Percentiles rank a stretch among this genome's conserved stretches.
Conservation (phyloP, 2,113 vertebrate genomes). For the Poecilia latipinna region DNA sequence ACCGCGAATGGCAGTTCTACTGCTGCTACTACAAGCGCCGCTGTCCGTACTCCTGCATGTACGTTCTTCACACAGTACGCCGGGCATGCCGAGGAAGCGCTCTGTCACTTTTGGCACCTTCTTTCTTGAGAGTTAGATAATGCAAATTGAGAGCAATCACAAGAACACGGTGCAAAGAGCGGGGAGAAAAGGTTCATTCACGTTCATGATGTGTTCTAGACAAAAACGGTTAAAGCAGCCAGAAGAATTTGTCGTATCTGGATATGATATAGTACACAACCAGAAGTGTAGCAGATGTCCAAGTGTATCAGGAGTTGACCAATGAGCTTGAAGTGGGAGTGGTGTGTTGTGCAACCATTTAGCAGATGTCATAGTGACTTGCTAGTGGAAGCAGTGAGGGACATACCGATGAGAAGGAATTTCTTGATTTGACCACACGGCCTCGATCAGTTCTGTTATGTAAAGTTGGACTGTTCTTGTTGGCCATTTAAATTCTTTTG, state of each 20-base stretch:
- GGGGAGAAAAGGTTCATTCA: not conserved
- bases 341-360: no score
- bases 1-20: slow-evolving; percentile 98
- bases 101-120: not conserved
- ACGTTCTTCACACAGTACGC: slow-evolving; percentile 55
- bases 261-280: not conserved
- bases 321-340: not conserved
- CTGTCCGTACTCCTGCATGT: slow-evolving; percentile 96
- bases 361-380: no score
- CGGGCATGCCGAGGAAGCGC: not conserved
- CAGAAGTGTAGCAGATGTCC: no score
- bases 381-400: no score
- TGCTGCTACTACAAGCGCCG: slow-evolving; percentile 92
- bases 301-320: not conserved
- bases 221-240: not conserved
- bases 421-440: no score
- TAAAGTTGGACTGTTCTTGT: not conserved
- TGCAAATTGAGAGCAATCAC: not conserved
- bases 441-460: not conserved
- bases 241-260: not conserved
- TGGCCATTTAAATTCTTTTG: not conserved
- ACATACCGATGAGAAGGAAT: no score
- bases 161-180: not conserved
- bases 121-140: not conserved
- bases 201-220: no score